Conservation (phyloP, 2,797 vertebrate genomes). For the Tenualosa thibaudeaui region DNA sequence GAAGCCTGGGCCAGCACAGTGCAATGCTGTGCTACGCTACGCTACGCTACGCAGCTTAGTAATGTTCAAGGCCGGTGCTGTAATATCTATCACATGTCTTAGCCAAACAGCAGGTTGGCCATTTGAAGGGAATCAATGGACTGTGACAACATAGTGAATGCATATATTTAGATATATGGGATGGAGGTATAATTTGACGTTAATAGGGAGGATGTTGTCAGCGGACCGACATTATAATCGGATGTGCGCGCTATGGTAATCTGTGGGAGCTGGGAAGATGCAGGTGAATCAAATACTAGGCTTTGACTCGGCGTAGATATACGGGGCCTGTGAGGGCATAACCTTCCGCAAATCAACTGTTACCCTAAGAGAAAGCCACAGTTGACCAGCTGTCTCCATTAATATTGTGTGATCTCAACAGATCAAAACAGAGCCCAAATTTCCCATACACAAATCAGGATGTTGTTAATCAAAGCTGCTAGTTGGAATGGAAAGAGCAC, state of each 20-base stretch:
- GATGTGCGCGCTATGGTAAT: background rate
- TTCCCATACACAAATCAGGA: constrained; percentile 26
- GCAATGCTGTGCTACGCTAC: background rate
- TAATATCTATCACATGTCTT: constrained; percentile 38
- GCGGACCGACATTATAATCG: background rate
- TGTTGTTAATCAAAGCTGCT: constrained; percentile 36
- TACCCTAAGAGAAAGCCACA: background rate
- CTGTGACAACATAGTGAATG: constrained; percentile 21
- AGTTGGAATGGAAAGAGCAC: constrained; percentile 6
- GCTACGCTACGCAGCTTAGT: background rate
- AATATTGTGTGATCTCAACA: constrained; percentile 11
- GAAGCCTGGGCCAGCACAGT: constrained; percentile 17
- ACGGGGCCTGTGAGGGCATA: constrained; percentile 9
- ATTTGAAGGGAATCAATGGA: constrained; percentile 24
- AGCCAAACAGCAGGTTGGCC: constrained; percentile 15
- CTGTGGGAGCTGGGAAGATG: background rate
- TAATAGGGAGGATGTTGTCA: constrained; percentile 13
- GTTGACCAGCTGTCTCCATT: constrained; percentile 18
- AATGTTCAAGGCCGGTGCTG: background rate
- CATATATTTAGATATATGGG: background rate
- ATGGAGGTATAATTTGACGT: background rate
- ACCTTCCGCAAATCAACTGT: background rate
- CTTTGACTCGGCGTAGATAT: background rate
- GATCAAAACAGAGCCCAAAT: constrained; percentile 17
- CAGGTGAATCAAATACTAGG: background rate